Evolutionary conservation across 2,113 vertebrate species (phyloP).

Genomic region (Coracopsis vasa): DNA sequence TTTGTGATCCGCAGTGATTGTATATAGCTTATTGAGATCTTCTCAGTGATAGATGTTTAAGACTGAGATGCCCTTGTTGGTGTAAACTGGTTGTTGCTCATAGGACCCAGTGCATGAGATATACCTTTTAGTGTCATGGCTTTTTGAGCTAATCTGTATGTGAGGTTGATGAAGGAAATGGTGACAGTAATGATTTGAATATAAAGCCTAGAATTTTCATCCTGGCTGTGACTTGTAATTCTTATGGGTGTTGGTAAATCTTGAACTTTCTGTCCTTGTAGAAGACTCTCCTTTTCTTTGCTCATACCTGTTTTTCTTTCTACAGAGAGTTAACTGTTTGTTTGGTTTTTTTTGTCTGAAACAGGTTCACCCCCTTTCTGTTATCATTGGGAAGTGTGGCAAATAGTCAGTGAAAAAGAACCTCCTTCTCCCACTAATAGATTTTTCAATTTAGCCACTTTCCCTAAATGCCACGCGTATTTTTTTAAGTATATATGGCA

Average conservation of each 20-base stretch:
- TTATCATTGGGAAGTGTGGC: background rate
- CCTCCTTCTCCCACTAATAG: background rate
- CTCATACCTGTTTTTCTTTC: background rate
- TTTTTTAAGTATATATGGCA: background rate
- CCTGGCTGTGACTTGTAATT: background rate
- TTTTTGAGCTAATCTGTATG: background rate
- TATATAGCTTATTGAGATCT: background rate
- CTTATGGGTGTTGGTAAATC: background rate
- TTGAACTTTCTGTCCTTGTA: background rate
- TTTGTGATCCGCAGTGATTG: background rate
- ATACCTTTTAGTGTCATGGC: background rate
- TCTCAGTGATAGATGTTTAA: background rate
- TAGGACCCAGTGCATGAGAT: accelerated
- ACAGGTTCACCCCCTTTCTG: background rate
- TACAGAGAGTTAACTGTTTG: background rate
- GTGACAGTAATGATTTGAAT: background rate
- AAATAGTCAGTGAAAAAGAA: background rate
- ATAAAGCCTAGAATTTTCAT: background rate
- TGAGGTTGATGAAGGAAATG: background rate
- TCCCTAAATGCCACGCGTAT: background rate
- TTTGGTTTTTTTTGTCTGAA: background rate
- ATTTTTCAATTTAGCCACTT: background rate
- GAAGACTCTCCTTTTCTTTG: background rate
- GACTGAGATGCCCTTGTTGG: background rate
- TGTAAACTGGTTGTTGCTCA: background rate